Conservation (phyloP, 2,113 vertebrate species). For the Oryzias javanicus region DNA sequence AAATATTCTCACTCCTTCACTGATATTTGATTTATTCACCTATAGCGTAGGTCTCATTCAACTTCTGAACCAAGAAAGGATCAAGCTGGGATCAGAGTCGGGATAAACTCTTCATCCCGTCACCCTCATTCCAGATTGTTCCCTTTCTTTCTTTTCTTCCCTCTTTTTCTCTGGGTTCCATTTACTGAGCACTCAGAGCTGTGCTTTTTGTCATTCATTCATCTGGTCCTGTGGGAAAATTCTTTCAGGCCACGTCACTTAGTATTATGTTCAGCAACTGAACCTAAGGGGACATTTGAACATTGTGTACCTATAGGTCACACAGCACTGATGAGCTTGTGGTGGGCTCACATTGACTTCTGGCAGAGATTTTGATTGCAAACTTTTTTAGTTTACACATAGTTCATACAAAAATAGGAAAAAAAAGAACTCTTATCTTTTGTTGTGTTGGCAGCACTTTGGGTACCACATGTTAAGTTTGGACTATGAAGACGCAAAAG, state of each 20-base stretch:
- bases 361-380: no score
- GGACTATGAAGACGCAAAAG: neutral
- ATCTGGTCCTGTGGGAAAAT: constrained; percentile 30
- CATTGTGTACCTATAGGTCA: constrained; percentile 2
- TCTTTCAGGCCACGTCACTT: constrained; percentile 34
- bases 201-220: constrained; percentile 21
- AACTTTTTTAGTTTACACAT: neutral
- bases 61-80: constrained; percentile 9
- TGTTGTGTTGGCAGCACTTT: neutral
- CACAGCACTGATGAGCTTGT: neutral
- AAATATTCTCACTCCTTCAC: no score
- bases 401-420: no score
- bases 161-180: constrained; percentile 6
- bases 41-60: neutral
- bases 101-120: constrained; percentile 12
- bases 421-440: neutral
- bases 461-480: neutral
- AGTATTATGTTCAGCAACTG: constrained; percentile 23
- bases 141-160: neutral
- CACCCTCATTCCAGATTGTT: constrained; percentile 12
- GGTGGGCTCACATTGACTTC: no score
- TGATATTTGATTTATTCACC: neutral
- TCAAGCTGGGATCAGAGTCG: constrained; percentile 10
- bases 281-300: constrained; percentile 15
- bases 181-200: constrained; percentile 29